Evolutionary conservation across 2,888 invertebrate genomes (phyloP).

Genomic region (Limnephilus lunatus): DNA sequence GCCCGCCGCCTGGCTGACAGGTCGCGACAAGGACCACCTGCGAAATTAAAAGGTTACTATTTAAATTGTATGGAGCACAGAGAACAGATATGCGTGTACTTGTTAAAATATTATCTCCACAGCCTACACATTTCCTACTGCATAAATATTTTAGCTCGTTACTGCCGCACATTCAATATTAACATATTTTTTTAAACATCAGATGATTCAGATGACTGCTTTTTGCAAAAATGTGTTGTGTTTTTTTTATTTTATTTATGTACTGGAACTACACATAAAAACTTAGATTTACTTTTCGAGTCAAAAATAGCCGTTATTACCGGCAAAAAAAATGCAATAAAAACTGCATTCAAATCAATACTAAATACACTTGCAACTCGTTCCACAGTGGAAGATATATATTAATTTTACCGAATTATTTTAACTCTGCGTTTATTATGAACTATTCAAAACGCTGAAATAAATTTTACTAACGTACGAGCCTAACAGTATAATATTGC

Average conservation of each 20-base stretch:
- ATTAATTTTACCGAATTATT: no score
- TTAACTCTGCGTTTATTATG: no score
- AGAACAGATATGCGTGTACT: background rate
- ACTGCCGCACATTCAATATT: background rate
- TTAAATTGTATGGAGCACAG: background rate
- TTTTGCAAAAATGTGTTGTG: background rate
- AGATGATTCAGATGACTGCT: background rate
- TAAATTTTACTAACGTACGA: no score
- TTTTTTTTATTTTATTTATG: background rate
- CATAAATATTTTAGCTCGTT: background rate
- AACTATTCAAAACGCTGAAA: no score
- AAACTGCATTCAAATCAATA: background rate
- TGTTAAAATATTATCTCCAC: background rate
- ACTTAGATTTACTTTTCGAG: background rate
- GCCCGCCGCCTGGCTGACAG: conserved; percentile 31
- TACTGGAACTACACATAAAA: background rate
- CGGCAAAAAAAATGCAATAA: background rate
- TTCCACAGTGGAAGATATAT: no score
- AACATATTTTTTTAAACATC: background rate
- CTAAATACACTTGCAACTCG: no score
- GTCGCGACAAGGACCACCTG: conserved; percentile 26
- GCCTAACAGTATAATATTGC: no score
- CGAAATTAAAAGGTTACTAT: conserved; percentile 42
- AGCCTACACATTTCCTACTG: background rate
- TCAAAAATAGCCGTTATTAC: background rate